Evolutionary conservation across 2,797 vertebrate genomes (phyloP).

Genomic region (Acanthiza pusilla): DNA sequence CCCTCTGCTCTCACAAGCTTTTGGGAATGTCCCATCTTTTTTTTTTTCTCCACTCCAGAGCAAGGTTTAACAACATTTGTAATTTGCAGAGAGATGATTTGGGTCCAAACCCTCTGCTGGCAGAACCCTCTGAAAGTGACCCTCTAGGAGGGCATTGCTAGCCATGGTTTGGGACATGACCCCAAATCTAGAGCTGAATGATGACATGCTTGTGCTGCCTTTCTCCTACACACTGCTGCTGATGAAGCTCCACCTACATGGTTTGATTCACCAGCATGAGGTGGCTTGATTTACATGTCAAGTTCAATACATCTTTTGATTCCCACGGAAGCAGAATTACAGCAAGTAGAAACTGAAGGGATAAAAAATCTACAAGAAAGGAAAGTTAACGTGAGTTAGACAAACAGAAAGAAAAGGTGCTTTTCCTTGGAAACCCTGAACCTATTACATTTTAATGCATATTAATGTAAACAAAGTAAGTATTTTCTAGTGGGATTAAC

Average conservation of each 20-base stretch:
- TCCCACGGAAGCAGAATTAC: neutral
- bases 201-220: neutral
- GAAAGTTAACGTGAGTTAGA: neutral
- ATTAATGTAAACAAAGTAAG: neutral
- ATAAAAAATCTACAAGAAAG: neutral
- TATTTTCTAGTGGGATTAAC: neutral
- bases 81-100: neutral
- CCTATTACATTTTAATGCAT: neutral
- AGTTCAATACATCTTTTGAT: neutral
- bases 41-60: neutral
- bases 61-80: neutral
- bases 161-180: neutral
- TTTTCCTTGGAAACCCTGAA: neutral
- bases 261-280: slow-evolving; percentile 23
- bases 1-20: neutral
- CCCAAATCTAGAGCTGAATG: neutral
- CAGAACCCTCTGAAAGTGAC: neutral
- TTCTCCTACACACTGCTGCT: neutral
- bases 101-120: neutral
- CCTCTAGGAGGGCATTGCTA: neutral
- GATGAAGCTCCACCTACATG: neutral
- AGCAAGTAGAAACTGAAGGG: neutral
- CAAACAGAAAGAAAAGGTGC: neutral
- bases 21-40: neutral
- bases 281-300: neutral